Evolutionary conservation across 2,113 vertebrate genomes (phyloP).

Genomic region (Struthidea cinerea): DNA sequence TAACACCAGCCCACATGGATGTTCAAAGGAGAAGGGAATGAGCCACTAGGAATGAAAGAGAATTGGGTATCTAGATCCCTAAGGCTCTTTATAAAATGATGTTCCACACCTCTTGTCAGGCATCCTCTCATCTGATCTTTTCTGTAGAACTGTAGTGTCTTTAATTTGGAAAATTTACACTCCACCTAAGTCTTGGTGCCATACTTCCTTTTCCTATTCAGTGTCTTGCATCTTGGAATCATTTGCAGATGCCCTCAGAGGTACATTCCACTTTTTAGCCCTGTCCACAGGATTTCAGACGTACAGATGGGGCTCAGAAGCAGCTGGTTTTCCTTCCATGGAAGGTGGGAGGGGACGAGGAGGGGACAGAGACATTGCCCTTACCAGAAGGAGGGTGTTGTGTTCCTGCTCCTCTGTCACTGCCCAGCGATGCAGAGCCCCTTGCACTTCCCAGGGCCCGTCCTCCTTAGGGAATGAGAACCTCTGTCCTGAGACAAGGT

Average conservation of each 20-base stretch:
- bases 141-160: background rate
- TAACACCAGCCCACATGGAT: background rate
- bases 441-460: background rate
- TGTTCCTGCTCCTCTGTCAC: background rate
- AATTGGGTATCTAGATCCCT: background rate
- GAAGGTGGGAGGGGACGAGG: background rate
- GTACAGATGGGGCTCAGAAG: rapidly evolving
- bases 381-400: background rate
- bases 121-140: background rate
- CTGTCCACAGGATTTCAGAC: background rate
- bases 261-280: background rate
- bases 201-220: background rate
- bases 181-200: background rate
- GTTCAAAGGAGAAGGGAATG: background rate
- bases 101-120: background rate
- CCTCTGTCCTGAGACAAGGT: background rate
- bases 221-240: background rate
- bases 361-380: background rate
- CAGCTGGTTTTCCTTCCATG: background rate
- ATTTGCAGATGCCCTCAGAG: background rate
- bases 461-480: background rate
- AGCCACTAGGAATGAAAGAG: background rate
- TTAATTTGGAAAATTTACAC: background rate
- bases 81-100: background rate
- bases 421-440: background rate